These are phyloP conservation scores for Lepetodrilus schrolli DNA, from an alignment of 2,888 invertebrate species.

Conservation along the genomic window DNA sequence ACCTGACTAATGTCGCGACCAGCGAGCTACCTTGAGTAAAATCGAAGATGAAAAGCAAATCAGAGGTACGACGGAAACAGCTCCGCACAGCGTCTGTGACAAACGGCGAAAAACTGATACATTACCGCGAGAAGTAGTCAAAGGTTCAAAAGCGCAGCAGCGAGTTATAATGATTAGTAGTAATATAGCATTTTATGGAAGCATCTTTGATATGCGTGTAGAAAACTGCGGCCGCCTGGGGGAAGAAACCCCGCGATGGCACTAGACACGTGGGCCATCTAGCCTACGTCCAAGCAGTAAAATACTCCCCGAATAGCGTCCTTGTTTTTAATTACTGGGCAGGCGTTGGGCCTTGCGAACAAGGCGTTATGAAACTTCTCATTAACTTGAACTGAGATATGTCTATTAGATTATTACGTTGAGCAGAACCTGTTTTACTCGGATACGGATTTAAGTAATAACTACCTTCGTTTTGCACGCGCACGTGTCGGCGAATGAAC, in stretches of 20 bases:
- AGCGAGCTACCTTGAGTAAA: neutral
- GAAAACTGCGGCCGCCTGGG: neutral
- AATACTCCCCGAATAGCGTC: neutral
- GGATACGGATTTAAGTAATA: neutral
- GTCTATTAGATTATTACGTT: neutral
- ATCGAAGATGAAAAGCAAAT: slow-evolving; percentile 20
- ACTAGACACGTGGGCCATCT: neutral
- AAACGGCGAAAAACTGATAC: slow-evolving; percentile 20
- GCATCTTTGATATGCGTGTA: neutral
- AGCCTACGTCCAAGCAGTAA: neutral
- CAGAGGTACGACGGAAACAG: neutral
- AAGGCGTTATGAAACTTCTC: neutral
- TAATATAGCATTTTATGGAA: slow-evolving; percentile 1
- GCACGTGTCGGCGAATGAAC: slow-evolving; percentile 4
- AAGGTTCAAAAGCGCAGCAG: neutral
- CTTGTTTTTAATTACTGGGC: slow-evolving; percentile 17
- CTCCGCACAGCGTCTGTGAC: neutral
- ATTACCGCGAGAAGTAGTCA: slow-evolving; percentile 1
- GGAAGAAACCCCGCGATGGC: neutral
- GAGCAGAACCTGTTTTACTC: neutral
- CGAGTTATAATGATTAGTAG: neutral
- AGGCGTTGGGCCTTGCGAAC: neutral
- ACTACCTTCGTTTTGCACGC: neutral
- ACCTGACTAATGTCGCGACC: neutral
- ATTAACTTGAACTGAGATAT: neutral